Base-by-base conservation (phyloP, 2,113 vertebrate species). In the Pipra filicauda region DNA sequence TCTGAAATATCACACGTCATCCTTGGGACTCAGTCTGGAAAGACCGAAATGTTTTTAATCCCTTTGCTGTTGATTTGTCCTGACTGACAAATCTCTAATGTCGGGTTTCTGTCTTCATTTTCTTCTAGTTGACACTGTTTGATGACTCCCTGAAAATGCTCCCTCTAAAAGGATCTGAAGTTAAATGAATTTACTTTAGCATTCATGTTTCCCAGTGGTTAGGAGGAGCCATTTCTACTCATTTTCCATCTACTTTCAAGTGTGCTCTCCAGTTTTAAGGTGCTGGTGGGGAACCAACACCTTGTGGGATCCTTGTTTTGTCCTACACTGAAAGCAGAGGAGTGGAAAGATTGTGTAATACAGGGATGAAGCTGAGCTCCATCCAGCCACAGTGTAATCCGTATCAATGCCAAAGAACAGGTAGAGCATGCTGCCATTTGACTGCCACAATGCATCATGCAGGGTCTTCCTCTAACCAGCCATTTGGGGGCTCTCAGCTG, bases 271-370 rank as follows among this genome's bases (percentile, higher is more conserved):
- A 48, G 16, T 2, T 28, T 14, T 48, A 62, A 74, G 8, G 26
- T 39, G 46, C 9, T 5, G 16, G 30, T 24, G 9, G 58, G n/a
- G n/a, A 59, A 71, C 49, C 30, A 65, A 26, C 35, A 37, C 14
- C 21, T 44, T 67, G 54, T 30, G 49, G 48, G 31, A 55, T 23
- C 28, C 67, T 66, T 2, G 0, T 26, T 77, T 49, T 69, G 30
- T 8, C 65, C 61, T 1, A 0, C 0, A 0, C 19, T 55, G 41
- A 28, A 41, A 81, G 37, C 15, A 31, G 61, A 76, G 31, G 65
- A 69, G 41, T 4, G 3, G 64, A 31, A 62, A 58, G 28, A 16
- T 8, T 43, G 57, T 46, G 35, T 44, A 62, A 71, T n/a, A 65
- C 0, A 6, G 0, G 19, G 28, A 33, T 23, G 41, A 70, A 30